Evolutionary conservation across 2,888 invertebrate genomes (phyloP), one percentile per base, ranked within the genome.

Genomic region (Pandemis cinnamomeana): DNA sequence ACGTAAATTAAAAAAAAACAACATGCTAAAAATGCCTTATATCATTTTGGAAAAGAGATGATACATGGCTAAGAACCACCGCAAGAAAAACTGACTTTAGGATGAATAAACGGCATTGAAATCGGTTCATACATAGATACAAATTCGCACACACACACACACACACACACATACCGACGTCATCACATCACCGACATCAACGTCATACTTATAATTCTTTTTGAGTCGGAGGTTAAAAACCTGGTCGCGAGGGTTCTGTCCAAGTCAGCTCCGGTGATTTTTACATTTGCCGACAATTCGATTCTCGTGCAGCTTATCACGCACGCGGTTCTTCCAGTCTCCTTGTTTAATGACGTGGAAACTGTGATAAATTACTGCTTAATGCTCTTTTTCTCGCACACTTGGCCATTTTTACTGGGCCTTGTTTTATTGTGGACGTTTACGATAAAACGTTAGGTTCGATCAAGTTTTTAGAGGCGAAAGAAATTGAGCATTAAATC

Each of bases 291-390:
- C 86, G 84, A 90, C 91, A 90, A 91, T 90, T 86, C 87, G 82
- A 86, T 86, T 85, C 85, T 85, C 85, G 83, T 84, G 84, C 82
- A 84, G 87, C 89, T 90, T 91, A 91, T 90, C 91, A 91, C 88
- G 87, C 88, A 86, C 88, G 87, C 82, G 86, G 87, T 91, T 91
- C 91, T 91, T 90, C 88, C 89, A 87, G 87, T 87, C 87, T 89
- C 85, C 86, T 82, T 89, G 89, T 91, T 92, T 87, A 93, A 92
- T 93, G 93, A 90, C 84, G 85, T 84, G 87, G 90, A 93, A 92
- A 91, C 88, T 87, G 90, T 91, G 92, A 93, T 93, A 93, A 92
- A 93, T 92, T 90, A 89, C 87, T 82, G 84, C 86, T 85, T 92
- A 91, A 93, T 91, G 90, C 86, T 83, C 88, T 91, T 92, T 92